These are phyloP conservation scores for Rhizoglyphus robini DNA, from an alignment of 1,140 invertebrate species.

Conservation along the genomic window DNA sequence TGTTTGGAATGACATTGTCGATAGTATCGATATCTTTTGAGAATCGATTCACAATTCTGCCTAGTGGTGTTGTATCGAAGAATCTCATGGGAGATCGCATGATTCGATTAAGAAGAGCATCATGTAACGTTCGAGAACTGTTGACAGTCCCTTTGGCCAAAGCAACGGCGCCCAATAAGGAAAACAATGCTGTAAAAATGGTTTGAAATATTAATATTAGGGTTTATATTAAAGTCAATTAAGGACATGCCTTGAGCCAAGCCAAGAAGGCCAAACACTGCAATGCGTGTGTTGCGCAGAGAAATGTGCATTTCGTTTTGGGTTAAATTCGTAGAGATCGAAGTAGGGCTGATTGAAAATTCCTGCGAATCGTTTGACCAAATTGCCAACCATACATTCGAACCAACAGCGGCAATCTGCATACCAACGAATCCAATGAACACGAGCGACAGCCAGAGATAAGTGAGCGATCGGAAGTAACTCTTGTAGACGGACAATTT, in stretches of 20 bases:
- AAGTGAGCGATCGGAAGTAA: slow-evolving; percentile 27
- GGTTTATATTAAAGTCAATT: too few relatives aligned
- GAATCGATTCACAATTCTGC: slow-evolving; percentile 39
- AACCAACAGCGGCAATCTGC: slow-evolving; percentile 59
- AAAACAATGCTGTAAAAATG: slow-evolving; percentile 20
- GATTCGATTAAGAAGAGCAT: slow-evolving; percentile 29
- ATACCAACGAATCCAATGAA: slow-evolving; percentile 24
- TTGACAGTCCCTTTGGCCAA: slow-evolving; percentile 24
- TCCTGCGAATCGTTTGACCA: slow-evolving; percentile 35
- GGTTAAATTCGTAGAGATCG: too few relatives aligned
- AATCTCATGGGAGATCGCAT: slow-evolving; percentile 34
- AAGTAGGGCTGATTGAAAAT: too few relatives aligned
- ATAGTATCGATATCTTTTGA: slow-evolving; percentile 38
- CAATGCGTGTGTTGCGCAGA: slow-evolving; percentile 22
- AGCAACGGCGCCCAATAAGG: slow-evolving; percentile 25
- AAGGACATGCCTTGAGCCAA: slow-evolving; percentile 24
- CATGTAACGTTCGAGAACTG: slow-evolving; percentile 27
- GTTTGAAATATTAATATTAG: too few relatives aligned
- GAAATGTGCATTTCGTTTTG: too few relatives aligned
- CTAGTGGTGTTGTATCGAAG: slow-evolving; percentile 37
- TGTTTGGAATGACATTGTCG: slow-evolving; percentile 33
- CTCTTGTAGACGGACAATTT: slow-evolving; percentile 72
- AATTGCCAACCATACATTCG: slow-evolving; percentile 77
- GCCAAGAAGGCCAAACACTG: slow-evolving; percentile 26
- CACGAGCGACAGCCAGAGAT: slow-evolving; percentile 22